These are phyloP conservation scores for Cepaea nemoralis DNA, from an alignment of 1,140 invertebrate species.

Conservation along the genomic window DNA sequence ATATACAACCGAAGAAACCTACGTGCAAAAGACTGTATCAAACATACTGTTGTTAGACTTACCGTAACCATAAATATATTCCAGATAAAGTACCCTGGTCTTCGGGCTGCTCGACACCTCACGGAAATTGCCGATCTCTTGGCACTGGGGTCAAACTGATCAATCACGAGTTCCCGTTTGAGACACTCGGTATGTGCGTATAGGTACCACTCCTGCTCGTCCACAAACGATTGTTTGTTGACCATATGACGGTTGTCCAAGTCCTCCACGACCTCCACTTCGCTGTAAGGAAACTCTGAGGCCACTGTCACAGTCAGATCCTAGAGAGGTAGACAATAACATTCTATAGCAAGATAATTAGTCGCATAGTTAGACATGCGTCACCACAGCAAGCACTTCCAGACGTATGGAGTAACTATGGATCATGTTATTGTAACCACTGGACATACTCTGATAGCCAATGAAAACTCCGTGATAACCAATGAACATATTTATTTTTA, in stretches of 20 bases:
- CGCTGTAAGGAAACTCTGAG: conserved; percentile 66
- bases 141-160: conserved; percentile 67
- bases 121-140: conserved; percentile 67
- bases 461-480: no score
- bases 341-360: not conserved
- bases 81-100: conserved; percentile 71
- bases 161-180: conserved; percentile 66
- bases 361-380: no score
- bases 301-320: conserved; percentile 70
- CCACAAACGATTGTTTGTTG: conserved; percentile 70
- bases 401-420: no score
- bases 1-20: no score
- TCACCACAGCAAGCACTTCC: no score
- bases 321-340: conserved; percentile 50
- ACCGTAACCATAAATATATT: conserved; percentile 73
- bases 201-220: conserved; percentile 71
- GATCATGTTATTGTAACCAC: no score
- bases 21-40: no score
- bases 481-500: no score
- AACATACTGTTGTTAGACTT: no score
- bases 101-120: conserved; percentile 69
- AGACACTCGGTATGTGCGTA: conserved; percentile 70
- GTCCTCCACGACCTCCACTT: conserved; percentile 69
- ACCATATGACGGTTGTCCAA: conserved; percentile 68
- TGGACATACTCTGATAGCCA: no score